Conservation (phyloP, 2,113 vertebrate species). For the Ictidomys tridecemlineatus region DNA sequence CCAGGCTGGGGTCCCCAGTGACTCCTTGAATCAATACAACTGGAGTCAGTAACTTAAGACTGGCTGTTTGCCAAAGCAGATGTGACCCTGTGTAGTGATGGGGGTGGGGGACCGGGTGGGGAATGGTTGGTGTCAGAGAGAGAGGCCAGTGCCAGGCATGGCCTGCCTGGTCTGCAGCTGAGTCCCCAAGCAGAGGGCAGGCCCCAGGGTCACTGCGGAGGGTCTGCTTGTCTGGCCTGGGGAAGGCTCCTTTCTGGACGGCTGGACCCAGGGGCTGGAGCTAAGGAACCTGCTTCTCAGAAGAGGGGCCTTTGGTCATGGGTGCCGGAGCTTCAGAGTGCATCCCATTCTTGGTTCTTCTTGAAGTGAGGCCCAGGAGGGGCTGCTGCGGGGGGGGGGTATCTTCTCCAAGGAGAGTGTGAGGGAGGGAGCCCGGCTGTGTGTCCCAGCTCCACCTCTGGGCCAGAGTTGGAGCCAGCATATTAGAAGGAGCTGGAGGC, state of each 20-base stretch:
- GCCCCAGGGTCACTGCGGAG: neutral
- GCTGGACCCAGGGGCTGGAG: neutral
- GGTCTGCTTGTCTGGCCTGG: neutral
- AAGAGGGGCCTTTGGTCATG: neutral
- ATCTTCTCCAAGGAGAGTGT: slow-evolving; percentile 51
- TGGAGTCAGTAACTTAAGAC: slow-evolving; percentile 83
- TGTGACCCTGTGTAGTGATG: slow-evolving; percentile 77
- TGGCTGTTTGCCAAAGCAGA: slow-evolving; percentile 84
- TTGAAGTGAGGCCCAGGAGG: slow-evolving; percentile 32
- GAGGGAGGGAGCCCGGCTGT: slow-evolving; percentile 31
- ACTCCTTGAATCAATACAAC: slow-evolving; percentile 81
- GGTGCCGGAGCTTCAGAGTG: neutral
- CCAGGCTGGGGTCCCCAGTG: slow-evolving; percentile 72
- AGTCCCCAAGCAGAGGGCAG: slow-evolving; percentile 57
- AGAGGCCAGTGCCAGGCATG: slow-evolving; percentile 68
- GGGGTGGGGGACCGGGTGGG: slow-evolving; percentile 22
- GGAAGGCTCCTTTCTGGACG: neutral
- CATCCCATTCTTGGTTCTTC: neutral
- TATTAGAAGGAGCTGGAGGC: slow-evolving; percentile 54
- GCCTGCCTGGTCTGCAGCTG: slow-evolving; percentile 53
- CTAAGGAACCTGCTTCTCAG: neutral
- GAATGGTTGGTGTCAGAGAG: slow-evolving; percentile 59
- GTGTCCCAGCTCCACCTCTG: slow-evolving; percentile 42
- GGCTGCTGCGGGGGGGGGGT: slow-evolving; percentile 57
- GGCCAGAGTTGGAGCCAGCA: slow-evolving; percentile 8